phyloP scores from a whole-genome alignment of 1,140 invertebrate genomes.

The Gryllus bimaculatus region DNA sequence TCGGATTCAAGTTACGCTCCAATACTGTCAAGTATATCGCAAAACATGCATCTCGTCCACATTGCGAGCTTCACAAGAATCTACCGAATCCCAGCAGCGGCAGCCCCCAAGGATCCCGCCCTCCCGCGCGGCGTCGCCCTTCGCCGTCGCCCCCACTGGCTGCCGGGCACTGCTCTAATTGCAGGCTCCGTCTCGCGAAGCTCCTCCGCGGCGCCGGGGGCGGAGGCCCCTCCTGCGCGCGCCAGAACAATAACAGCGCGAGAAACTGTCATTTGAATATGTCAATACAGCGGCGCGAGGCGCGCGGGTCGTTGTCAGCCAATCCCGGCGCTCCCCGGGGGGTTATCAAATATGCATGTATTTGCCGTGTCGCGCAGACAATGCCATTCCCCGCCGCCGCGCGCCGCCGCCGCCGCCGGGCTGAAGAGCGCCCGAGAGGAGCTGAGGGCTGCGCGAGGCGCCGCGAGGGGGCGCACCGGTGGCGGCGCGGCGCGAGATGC shows the following conservation, averaged over 20 bases:
- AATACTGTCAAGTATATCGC: too few species aligned
- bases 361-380: slow-evolving; percentile 2
- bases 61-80: too few species aligned
- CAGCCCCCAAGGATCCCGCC: too few species aligned
- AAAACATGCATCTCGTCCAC: too few species aligned
- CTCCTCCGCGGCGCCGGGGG: neutral
- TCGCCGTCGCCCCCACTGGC: too few species aligned
- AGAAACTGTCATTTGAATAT: slow-evolving; percentile 5
- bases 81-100: too few species aligned
- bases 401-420: too few species aligned
- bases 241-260: neutral
- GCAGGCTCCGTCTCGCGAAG: neutral
- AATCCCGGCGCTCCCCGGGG: neutral
- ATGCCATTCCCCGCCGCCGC: neutral
- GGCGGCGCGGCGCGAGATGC: too few species aligned
- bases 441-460: neutral
- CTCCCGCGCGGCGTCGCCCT: too few species aligned
- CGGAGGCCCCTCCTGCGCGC: neutral
- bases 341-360: slow-evolving; percentile 5
- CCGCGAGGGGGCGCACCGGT: neutral
- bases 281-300: neutral
- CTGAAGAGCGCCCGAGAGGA: neutral
- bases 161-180: neutral
- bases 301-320: neutral
- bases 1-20: too few species aligned